A percentile compares a stretch with the other conserved stretches of the same genome.
phyloP scores from a whole-genome alignment of 2,888 invertebrate genomes.

The Phlogophora meticulosa region DNA sequence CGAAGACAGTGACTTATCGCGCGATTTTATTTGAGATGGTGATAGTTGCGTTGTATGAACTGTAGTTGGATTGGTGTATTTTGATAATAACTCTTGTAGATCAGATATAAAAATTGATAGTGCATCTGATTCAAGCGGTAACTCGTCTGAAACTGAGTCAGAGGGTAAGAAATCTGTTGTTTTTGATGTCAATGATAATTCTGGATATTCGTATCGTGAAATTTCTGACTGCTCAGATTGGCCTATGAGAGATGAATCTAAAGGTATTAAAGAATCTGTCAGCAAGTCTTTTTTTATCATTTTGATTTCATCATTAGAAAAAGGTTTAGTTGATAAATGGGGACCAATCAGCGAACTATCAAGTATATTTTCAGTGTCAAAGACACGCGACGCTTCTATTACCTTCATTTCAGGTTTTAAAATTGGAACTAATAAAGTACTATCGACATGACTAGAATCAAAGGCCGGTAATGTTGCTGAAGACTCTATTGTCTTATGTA shows the following conservation, averaged over 20 bases:
- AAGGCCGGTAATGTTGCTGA: not conserved
- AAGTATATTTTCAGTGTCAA: not conserved
- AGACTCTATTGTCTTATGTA: not conserved
- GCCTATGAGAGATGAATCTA: constrained; percentile 13
- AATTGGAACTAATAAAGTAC: not conserved
- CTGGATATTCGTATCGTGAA: constrained; percentile 2
- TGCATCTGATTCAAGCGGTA: not conserved
- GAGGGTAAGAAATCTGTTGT: not conserved
- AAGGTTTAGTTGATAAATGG: not conserved
- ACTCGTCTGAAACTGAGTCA: not conserved
- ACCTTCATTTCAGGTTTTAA: not conserved
- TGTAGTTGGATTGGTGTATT: constrained; percentile 8
- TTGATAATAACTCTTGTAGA: constrained; percentile 10
- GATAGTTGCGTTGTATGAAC: not conserved
- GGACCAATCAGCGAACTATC: constrained; percentile 18
- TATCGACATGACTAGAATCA: not conserved
- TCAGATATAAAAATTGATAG: not conserved
- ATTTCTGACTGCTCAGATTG: not conserved
- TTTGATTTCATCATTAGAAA: constrained; percentile 5
- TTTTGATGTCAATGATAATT: not conserved
- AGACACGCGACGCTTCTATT: not conserved
- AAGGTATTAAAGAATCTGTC: not conserved
- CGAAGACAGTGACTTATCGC: constrained; percentile 8
- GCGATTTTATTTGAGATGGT: not conserved
- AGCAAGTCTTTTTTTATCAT: constrained; percentile 1